Base-by-base conservation (phyloP, 2,113 vertebrate genomes). In the Nerophis ophidion region DNA sequence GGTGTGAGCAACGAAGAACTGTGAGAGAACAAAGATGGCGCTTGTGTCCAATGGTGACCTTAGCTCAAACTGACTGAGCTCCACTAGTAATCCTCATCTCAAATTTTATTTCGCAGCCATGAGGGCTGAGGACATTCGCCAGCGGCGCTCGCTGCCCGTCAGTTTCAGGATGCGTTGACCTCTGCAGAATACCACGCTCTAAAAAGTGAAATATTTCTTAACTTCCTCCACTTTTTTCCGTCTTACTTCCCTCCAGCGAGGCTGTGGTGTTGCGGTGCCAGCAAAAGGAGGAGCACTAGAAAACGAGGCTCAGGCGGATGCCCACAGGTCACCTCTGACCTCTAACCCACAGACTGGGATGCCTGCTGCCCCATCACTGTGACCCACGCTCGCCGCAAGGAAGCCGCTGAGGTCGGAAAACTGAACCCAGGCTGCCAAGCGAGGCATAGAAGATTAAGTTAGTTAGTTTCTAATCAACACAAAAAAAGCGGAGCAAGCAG, bases 221-320 rank as follows among this genome's bases (percentile, higher is more conserved):
- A 83, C 68, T 79, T 83, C 70, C 74, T 77, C 62, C 54, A 62
- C 76, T 70, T 68, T 35, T 60, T 72, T 60, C 49, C 11, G 50
- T 53, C 69, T 78, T 74, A 65, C 53, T 74, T 64, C 78, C 79
- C 79, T 77, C 56, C 71, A 77, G 79, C 78, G 15, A 63, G 61
- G 72, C 72, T 60, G 67, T 46, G 14, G 72, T 67, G 61, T 73
- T 76, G 58, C 45, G 13, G 57, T 72, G 76, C 78, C 81, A 79
- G 78, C 40, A 71, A 40, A 63, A 80, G 61, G 76, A 66, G 63
- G 63, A 75, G 14, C 51, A 69, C 5, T 59, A 26, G 73, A 66
- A 81, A 81, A 86, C 75, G 64, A 84, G 75, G 62, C 76, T 52
- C 57, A 70, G 65, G 60, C 68, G 65, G 36, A 12, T 44, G 40